Base-by-base conservation (phyloP, 2,888 invertebrate genomes). In the Xylota segnis region DNA sequence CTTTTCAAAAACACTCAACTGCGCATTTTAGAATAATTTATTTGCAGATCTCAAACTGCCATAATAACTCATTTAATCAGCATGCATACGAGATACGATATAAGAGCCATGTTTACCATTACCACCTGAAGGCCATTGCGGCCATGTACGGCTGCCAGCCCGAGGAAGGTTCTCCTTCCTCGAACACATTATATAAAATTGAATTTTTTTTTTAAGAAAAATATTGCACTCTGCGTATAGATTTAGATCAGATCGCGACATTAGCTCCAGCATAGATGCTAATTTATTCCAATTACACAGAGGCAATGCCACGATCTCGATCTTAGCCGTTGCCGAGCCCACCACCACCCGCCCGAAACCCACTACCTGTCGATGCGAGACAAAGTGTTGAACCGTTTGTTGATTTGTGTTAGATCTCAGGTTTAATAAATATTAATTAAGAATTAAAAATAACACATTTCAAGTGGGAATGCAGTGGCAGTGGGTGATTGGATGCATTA, bases 41-140 rank as follows among this genome's bases (percentile, higher is more conserved):
- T 72, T 71, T 78, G 40, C 78, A 72, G 68, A 65, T 84, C 63
- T 63, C 18, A 63, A 84, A 70, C 34, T 65, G 54, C 74, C 83
- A 75, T 75, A 84, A 84, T 79, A 84, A 84, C 52, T 84, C 83
- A 84, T 84, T 74, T 79, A 58, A 79, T 70, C 83, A 79, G 66
- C 71, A 66, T 72, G 61, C 29, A 52, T 23, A 54, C 61, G 45
- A 59, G 59, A 76, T 70, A 70, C 70, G 16, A 40, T 78, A 56
- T 47, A 70, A 29, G 34, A 68, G 14, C 59, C 59, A 43, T 74
- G 66, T 45, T 54, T 52, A 37, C 37, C 37, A 37, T 37, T 37
- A 37, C 29, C 32, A 76, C 76, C 43, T 58, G 61, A 79, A 84
- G 83, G 83, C 52, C 74, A 47, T 45, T 14, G 16, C 5, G 43